Evolutionary conservation across 1,140 invertebrate species (phyloP), one percentile per base, ranked within the genome.

Genomic region (Calliphora vicina): DNA sequence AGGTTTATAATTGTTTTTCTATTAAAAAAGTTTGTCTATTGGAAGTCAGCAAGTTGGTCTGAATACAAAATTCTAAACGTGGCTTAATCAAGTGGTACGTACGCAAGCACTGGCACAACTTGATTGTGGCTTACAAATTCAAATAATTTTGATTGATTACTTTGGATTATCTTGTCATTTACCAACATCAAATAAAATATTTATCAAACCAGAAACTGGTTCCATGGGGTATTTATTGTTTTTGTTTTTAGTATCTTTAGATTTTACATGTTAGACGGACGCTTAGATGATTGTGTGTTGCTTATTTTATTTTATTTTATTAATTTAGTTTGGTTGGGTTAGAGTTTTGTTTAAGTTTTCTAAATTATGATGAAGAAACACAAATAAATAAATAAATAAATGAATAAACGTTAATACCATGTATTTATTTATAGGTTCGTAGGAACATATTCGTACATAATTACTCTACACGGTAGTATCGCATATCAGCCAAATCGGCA

Each of bases 91-190:
- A 29, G n/a, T 78, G 74, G 74, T 23, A 67, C 6, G 17, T n/a
- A n/a, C 61, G 42, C 35, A 78, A 20, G 74, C 74, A 43, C 35
- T 15, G 13, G 13, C 72, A 82, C 23, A 82, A 45, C 84, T 89
- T 87, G 86, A 86, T 87, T 89, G 87, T 88, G 87, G 86, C 84
- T 89, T 86, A 88, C 87, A 89, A 89, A 89, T 89, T 89, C 87
- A 89, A 89, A 89, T 89, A 89, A 89, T 89, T 89, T 89, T 89
- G 88, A 89, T 89, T 89, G 88, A 89, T 89, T 89, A 89, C 88
- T 89, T 89, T 89, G 88, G 86, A 89, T 89, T 89, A 89, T 89
- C 88, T 89, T 89, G 88, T 89, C 88, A 89, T 89, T 89, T 89
- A 88, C 85, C 87, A 89, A 87, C 88, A 88, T 89, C 88, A 88